Evolutionary conservation across 2,113 vertebrate genomes (phyloP), one percentile per base, ranked within the genome.

Genomic region (Apteryx owenii): DNA sequence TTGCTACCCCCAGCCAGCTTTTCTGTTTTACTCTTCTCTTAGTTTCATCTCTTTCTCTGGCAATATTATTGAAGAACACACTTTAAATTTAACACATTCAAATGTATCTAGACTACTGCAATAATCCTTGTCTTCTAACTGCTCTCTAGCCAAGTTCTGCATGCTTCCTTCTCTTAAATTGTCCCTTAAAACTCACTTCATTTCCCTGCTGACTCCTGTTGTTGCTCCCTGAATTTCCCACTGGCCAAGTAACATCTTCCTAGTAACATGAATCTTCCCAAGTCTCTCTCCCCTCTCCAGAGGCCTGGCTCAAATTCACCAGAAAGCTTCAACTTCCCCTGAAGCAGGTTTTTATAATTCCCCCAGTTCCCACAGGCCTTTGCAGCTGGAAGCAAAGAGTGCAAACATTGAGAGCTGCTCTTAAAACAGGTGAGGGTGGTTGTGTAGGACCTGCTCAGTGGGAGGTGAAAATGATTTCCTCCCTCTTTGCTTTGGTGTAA

Each of bases 391-490:
- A 83, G 58, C 7, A 54, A 85, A 72, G 75, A 29, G 25, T 82
- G 22, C 25, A 62, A 87, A 51, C 5, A 28, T 7, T 50, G 18
- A 64, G 60, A 75, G 48, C 20, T 84, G 26, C 21, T 29, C 29
- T 64, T 86, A 50, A 36, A 84, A 29, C 7, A 92, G 11, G 11
- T 71, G 50, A 86, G 7, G 29, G 8, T n/a, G 25, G 16, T 54
- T 36, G 9, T 42, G 19, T 12, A 76, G 70, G 29, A 54, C 5
- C 8, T 40, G 6, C 13, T 76, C 12, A 58, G 21, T 0, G 79
- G 33, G 19, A 91, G 25, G 7, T 11, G 5, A 50, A 85, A 70
- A 65, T 2, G 0, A 12, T 11, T 2, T 28, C 6, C 12, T 0
- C 5, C 10, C 3, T 2, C 4, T 75, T 65, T 89, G 7, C 12